These are phyloP conservation scores for Lepisosteus osseus DNA, from an alignment of 2,113 vertebrate species.

Conservation along the genomic window DNA sequence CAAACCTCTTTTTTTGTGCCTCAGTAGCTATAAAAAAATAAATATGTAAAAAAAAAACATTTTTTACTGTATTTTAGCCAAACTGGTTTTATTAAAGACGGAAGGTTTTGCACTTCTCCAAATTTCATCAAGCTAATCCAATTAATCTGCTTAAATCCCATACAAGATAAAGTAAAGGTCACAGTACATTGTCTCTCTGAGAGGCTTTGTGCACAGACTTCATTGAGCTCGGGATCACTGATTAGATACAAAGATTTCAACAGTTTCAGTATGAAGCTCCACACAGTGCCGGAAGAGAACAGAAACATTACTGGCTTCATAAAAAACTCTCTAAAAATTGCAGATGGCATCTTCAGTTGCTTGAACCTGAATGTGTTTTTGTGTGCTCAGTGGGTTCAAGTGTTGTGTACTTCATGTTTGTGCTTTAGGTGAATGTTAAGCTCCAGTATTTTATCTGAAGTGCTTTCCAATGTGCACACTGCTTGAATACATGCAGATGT, in stretches of 20 bases:
- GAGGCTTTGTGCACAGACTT: constrained; percentile 29
- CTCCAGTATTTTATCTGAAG: constrained; percentile 38
- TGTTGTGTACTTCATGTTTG: constrained; percentile 37
- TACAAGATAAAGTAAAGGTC: constrained; percentile 43
- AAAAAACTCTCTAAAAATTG: background rate
- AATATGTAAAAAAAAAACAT: background rate
- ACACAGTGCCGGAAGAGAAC: constrained; percentile 9
- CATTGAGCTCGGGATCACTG: constrained; percentile 21
- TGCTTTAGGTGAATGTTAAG: constrained; percentile 21
- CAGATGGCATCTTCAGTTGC: constrained; percentile 14
- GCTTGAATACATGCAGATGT: constrained; percentile 51
- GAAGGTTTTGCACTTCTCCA: constrained; percentile 30
- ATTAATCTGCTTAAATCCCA: constrained; percentile 37
- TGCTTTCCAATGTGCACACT: constrained; percentile 30
- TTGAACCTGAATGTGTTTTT: constrained; percentile 28
- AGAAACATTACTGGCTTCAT: constrained; percentile 2
- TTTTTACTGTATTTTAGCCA: constrained; percentile 7
- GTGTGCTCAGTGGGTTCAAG: constrained; percentile 22
- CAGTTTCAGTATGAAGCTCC: constrained; percentile 27
- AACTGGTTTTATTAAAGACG: constrained; percentile 8
- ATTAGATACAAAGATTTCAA: constrained; percentile 24
- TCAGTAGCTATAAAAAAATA: too few relatives aligned
- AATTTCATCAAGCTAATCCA: constrained; percentile 36
- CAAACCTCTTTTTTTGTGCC: background rate
- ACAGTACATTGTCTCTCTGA: constrained; percentile 26